Percentiles rank a stretch among this genome's conserved stretches.
Conservation (phyloP, 1,140 invertebrate species). For the Centruroides vittatus region DNA sequence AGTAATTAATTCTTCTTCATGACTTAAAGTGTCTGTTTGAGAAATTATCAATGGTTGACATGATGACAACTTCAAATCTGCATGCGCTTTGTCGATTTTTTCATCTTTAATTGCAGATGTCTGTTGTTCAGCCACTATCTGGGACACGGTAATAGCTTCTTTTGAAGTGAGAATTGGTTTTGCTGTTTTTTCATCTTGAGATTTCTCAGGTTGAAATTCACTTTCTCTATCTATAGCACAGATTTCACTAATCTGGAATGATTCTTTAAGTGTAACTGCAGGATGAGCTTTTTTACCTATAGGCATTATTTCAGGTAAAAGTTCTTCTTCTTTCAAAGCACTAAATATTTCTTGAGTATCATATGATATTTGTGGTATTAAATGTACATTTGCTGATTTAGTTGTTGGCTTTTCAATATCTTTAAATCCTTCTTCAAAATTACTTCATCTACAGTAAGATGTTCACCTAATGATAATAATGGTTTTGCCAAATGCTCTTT, state of each 20-base stretch:
- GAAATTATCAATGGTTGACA: neutral
- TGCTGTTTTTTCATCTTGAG: conserved; percentile 33
- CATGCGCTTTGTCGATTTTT: no score
- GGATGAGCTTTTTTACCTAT: conserved; percentile 2
- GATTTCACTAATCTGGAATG: conserved; percentile 6
- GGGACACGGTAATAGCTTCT: conserved; percentile 9
- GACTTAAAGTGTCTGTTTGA: no score
- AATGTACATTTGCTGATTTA: neutral
- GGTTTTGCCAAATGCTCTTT: neutral
- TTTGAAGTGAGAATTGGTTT: conserved; percentile 21
- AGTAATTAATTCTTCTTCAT: no score
- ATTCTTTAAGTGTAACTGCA: conserved; percentile 4
- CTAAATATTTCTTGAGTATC: conserved; percentile 15
- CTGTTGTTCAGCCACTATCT: conserved; percentile 6
- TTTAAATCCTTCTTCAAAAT: neutral
- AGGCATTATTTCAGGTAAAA: conserved; percentile 8
- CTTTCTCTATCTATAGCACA: neutral
- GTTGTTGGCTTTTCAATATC: neutral
- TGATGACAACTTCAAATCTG: neutral
- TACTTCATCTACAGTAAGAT: conserved; percentile 5
- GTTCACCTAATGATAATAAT: neutral
- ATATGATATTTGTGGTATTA: conserved; percentile 1
- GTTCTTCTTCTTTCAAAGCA: conserved; percentile 26
- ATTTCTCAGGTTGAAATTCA: conserved; percentile 3
- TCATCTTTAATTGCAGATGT: neutral